Percentiles rank a stretch among this genome's conserved stretches.
phyloP scores from a whole-genome alignment of 2,113 vertebrate species.

The Athene cunicularia region DNA sequence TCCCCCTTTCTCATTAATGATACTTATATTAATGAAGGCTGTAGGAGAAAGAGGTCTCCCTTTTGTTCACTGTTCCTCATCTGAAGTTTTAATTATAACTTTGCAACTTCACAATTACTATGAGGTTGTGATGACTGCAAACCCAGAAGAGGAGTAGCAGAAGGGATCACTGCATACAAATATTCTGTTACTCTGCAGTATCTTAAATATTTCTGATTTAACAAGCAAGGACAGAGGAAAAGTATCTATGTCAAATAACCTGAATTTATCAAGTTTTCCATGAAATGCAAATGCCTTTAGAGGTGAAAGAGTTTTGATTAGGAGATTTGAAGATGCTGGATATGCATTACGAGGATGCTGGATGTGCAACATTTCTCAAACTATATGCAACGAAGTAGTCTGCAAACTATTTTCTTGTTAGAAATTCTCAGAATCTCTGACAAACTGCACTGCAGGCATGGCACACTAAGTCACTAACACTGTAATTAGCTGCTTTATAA shows the following conservation, averaged over 20 bases:
- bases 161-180: not conserved
- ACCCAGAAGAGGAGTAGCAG: not conserved
- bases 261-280: not conserved
- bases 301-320: slow-evolving; percentile 1
- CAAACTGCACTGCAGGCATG: not conserved
- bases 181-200: not conserved
- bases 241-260: not conserved
- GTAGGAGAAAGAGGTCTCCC: not conserved
- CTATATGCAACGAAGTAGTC: not conserved
- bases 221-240: not conserved
- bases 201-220: slow-evolving; percentile 3
- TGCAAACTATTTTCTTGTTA: not conserved
- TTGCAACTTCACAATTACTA: not conserved
- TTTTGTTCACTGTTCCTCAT: not conserved
- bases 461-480: not conserved
- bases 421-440: slow-evolving; percentile 3
- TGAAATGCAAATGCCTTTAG: not conserved
- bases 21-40: not conserved
- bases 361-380: not conserved
- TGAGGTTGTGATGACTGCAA: not conserved
- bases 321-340: not conserved
- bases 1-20: not conserved
- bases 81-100: slow-evolving; percentile 29
- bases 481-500: slow-evolving; percentile 49
- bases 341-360: not conserved